Base-by-base conservation (phyloP, 2,797 vertebrate genomes). In the Eulemur rubriventer region DNA sequence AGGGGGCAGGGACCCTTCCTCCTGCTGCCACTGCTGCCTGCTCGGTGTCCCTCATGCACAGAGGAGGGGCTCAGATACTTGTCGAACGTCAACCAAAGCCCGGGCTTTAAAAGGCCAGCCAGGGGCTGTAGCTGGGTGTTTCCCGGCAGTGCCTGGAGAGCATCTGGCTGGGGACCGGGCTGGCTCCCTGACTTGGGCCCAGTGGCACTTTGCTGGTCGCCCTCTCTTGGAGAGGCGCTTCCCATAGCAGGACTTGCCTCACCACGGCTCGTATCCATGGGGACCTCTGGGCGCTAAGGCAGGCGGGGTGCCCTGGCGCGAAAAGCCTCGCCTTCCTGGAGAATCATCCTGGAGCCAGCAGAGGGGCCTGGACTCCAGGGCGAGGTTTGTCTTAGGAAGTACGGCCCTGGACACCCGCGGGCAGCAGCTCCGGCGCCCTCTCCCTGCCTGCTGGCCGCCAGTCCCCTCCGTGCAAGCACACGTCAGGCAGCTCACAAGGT, bases 121-220 rank as follows among this genome's bases (percentile, higher is more conserved):
- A 46, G 16, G 57, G 38, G 61, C 24, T n/a, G 2, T 2, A 11
- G 6, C 55, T 4, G 28, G 22, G 63, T 11, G 1, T 38, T 67
- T 61, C 24, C 17, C 6, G 52, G 67, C 24, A 1, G 2, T 1
- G 55, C 35, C 3, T 0, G 1, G 6, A 0, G 0, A 1, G 52
- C 20, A 2, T 8, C 16, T 7, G 52, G 22, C 8, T 2, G 24
- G 83, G 59, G 52, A 28, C 35, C 6, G 18, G 10, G 50, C 43
- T 35, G 84, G 41, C 33, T 38, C 46, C 76, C 28, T 41, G 46
- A 11, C 18, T 33, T 43, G 41, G 80, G 78, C 59, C 82, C 6
- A 22, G 33, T 2, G 28, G 46, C 30, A 28, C 18, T 46, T 18
- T 41, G n/a, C 4, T 16, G 30, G 18, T 20, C 17, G 35, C 24